Conservation (phyloP, 2,113 vertebrate genomes). For the Vulpes lagopus region DNA sequence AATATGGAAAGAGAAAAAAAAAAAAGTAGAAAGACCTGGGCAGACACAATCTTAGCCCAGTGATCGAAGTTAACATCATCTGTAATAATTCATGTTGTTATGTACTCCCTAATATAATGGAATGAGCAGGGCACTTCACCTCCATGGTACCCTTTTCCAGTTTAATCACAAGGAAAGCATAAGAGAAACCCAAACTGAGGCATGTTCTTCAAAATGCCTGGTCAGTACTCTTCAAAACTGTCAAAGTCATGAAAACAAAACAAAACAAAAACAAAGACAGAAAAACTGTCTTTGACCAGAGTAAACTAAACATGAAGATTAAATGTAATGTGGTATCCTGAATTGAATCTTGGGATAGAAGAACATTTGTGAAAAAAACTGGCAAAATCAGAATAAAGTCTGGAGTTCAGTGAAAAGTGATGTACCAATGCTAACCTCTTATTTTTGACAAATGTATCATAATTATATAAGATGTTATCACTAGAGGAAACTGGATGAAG, state of each 20-base stretch:
- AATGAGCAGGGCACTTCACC: neutral
- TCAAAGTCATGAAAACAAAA: neutral
- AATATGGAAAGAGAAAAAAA: neutral
- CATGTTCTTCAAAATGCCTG: neutral
- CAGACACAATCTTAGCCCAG: neutral
- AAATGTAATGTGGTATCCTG: constrained; percentile 42
- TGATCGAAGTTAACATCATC: neutral
- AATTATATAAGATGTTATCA: neutral
- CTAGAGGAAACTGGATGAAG: constrained; percentile 38
- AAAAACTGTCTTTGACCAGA: constrained; percentile 31
- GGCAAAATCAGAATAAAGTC: constrained; percentile 59
- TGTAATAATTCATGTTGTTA: neutral
- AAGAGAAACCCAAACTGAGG: neutral
- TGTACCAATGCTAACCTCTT: neutral
- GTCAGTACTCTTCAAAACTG: neutral
- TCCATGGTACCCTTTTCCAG: neutral
- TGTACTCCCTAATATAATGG: neutral
- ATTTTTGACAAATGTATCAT: neutral
- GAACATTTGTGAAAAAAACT: constrained; percentile 31
- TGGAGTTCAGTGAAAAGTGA: constrained; percentile 34
- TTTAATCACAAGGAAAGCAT: constrained; percentile 36
- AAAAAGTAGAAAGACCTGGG: neutral
- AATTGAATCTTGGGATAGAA: constrained; percentile 20
- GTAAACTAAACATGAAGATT: constrained; percentile 26
- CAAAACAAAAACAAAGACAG: neutral